These are phyloP conservation scores for Probaryconus sp. DNA, from an alignment of 1,140 invertebrate species.

Conservation along the genomic window DNA sequence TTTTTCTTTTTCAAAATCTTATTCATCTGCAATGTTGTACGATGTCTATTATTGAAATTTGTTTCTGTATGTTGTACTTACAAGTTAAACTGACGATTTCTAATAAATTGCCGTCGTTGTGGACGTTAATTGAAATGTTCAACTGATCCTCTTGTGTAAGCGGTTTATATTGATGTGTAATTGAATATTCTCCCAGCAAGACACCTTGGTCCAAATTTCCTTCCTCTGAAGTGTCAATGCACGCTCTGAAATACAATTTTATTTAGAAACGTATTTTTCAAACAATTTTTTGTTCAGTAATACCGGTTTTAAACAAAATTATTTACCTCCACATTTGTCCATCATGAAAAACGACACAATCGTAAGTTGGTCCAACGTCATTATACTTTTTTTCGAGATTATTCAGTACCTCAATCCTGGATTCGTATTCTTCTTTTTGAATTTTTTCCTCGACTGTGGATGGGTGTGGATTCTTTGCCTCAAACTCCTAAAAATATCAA, in stretches of 20 bases:
- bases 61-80: no score
- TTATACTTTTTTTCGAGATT: constrained; percentile 92
- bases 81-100: constrained; percentile 96
- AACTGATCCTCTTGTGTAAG: constrained; percentile 89
- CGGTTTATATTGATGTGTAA: constrained; percentile 88
- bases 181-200: constrained; percentile 90
- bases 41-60: constrained; percentile 41
- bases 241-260: constrained; percentile 82
- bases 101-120: constrained; percentile 93
- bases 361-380: constrained; percentile 93
- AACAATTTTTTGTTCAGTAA: no score
- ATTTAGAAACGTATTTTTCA: no score
- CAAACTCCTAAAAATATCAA: constrained; percentile 79
- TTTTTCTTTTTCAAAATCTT: constrained; percentile 6
- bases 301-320: constrained; percentile 10
- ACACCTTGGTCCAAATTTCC: constrained; percentile 88
- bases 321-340: constrained; percentile 86
- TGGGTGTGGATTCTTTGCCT: constrained; percentile 80
- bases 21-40: constrained; percentile 22
- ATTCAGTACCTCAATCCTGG: constrained; percentile 89
- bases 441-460: constrained; percentile 87
- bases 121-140: constrained; percentile 95
- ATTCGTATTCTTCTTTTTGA: constrained; percentile 93
- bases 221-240: constrained; percentile 90
- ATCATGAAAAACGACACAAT: constrained; percentile 96